A percentile compares a stretch with the other conserved stretches of the same genome.
Conservation (phyloP, 2,113 vertebrate species). For the Noctilio leporinus region DNA sequence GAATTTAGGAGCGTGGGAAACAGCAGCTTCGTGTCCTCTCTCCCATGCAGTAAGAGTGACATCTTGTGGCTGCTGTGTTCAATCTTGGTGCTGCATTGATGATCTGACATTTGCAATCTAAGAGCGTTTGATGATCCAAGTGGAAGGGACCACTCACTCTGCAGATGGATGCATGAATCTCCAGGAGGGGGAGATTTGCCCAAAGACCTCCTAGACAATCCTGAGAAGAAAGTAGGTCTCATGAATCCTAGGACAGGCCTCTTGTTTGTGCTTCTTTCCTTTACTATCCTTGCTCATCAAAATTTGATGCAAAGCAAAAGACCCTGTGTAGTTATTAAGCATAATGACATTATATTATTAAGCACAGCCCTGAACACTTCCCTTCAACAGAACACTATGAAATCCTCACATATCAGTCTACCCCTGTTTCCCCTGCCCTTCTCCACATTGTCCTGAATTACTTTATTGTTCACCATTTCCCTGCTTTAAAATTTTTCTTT, state of each 20-base stretch:
- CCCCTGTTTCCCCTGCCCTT: not conserved
- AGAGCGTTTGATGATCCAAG: no score
- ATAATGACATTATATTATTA: not conserved
- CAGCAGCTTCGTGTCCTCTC: fast-evolving
- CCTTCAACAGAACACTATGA: no score
- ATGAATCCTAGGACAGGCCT: not conserved
- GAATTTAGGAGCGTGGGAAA: not conserved
- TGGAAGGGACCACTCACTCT: not conserved
- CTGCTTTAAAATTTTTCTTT: not conserved
- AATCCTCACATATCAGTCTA: not conserved
- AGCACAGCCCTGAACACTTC: not conserved
- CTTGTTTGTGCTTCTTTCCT: not conserved
- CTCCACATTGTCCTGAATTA: not conserved
- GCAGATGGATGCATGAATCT: not conserved
- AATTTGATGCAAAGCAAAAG: not conserved
- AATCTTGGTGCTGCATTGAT: no score
- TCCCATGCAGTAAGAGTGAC: conserved; percentile 32
- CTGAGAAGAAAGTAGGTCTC: not conserved
- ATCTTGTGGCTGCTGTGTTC: conserved; percentile 32
- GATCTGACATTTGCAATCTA: not conserved
- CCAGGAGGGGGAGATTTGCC: not conserved
- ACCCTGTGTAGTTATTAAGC: not conserved
- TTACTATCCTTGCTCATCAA: not conserved
- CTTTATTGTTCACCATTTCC: not conserved
- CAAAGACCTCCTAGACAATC: not conserved